Evolutionary conservation across 1,140 invertebrate genomes (phyloP), one percentile per base, ranked within the genome.

Genomic region (Radopholus similis): DNA sequence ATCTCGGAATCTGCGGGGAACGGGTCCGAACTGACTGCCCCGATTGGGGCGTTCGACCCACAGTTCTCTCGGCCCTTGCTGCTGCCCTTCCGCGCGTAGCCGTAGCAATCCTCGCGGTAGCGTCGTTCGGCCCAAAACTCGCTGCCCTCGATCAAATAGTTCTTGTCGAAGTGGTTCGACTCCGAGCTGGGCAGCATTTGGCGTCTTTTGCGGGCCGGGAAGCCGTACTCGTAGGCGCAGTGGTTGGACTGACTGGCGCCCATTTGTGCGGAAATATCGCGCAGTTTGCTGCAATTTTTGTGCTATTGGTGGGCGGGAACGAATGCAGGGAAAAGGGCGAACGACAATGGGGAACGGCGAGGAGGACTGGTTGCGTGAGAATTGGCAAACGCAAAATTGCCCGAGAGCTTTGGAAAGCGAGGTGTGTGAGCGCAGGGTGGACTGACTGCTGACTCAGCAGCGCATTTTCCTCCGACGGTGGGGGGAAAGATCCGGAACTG

Each of bases 111-210:
- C 49, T 62, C 40, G 2, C 59, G 40, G 18, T 62, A 62, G 8
- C 30, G 28, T 5, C 30, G 40, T n/a, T 62, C 59, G 23, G 59
- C 42, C 59, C 59, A 62, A 47, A 62, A 62, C 47, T 62, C 38
- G 15, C 37, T 62, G 2, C 59, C 59, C 47, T 62, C 59, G 32
- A 62, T 62, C 49, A 62, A 49, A 62, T 62, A 62, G 47, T 62
- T 62, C 49, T 62, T 62, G 8, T 51, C 49, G 28, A 62, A 62
- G 30, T 62, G 59, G 47, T 62, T 62, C 32, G 59, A 62, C 26
- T 62, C 40, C 11, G 15, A 47, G 23, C 9, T 28, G 40, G 18
- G n/a, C 15, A 40, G 42, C 26, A 49, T 40, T 28, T 42, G 40
- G 42, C 59, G 28, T 30, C 23, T 62, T 23, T 62, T 62, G 9